phyloP scores from a whole-genome alignment of 2,113 vertebrate genomes.

The Muscicapa adusta region DNA sequence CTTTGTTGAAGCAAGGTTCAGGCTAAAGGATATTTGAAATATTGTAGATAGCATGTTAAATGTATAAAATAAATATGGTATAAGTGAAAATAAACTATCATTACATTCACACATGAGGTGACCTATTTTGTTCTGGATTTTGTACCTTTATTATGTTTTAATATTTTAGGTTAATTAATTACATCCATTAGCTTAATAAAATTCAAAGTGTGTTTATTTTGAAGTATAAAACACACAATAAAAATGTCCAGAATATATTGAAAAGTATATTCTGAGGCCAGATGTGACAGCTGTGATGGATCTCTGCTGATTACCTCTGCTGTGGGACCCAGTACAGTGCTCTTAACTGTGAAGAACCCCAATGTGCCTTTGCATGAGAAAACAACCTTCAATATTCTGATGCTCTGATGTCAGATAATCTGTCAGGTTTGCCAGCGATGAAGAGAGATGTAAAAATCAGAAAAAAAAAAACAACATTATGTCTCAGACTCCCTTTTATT shows the following conservation, averaged over 20 bases:
- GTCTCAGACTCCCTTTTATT: neutral
- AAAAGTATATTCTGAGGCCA: neutral
- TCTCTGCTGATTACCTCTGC: neutral
- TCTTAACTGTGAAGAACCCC: neutral
- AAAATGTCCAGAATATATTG: slow-evolving; percentile 44
- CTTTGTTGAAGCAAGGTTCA: slow-evolving; percentile 25
- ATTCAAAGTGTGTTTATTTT: slow-evolving; percentile 31
- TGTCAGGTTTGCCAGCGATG: neutral
- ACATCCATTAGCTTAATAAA: slow-evolving; percentile 38
- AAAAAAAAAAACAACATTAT: neutral
- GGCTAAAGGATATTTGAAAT: neutral
- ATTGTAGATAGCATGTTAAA: neutral
- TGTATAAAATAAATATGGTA: neutral
- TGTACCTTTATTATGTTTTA: neutral
- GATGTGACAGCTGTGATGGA: neutral
- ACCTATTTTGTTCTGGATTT: neutral
- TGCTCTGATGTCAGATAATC: neutral
- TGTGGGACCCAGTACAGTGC: neutral
- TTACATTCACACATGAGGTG: neutral
- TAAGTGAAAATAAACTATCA: neutral
- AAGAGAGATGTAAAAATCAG: neutral
- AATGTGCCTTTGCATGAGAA: neutral
- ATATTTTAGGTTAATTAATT: neutral
- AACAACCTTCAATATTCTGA: neutral
- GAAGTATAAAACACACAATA: slow-evolving; percentile 10